Conservation (phyloP, 2,888 invertebrate species). For the Drosophila antonietae region DNA sequence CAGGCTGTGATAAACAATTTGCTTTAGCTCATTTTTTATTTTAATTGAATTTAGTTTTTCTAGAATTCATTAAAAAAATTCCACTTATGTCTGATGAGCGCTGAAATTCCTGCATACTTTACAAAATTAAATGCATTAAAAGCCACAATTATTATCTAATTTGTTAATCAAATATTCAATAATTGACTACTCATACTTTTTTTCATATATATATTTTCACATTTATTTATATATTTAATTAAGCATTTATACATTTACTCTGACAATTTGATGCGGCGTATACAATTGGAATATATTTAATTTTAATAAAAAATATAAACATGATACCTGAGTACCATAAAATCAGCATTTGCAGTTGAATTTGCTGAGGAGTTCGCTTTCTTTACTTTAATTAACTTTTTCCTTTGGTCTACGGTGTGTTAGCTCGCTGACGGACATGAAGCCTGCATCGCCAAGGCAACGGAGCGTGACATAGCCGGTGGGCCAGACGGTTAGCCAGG, state of each 20-base stretch:
- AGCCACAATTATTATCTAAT: not conserved
- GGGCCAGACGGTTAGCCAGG: slow-evolving; percentile 94
- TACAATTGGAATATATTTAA: not conserved
- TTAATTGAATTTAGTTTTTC: not conserved
- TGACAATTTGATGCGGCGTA: not conserved
- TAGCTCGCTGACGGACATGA: slow-evolving; percentile 91
- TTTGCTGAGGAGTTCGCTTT: not conserved
- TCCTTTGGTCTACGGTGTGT: slow-evolving; percentile 85
- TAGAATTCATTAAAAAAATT: too few species aligned
- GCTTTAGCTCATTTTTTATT: not conserved
- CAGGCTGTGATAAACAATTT: not conserved
- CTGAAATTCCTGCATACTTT: not conserved
- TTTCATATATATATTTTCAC: not conserved
- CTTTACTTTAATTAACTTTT: not conserved
- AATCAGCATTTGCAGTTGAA: too few species aligned
- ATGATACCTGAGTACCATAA: not conserved
- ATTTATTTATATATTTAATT: too few species aligned
- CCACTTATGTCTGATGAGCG: too few species aligned
- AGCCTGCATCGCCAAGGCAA: slow-evolving; percentile 94
- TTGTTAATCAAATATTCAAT: not conserved
- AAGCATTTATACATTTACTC: not conserved
- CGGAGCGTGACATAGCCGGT: slow-evolving; percentile 93
- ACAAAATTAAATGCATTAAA: not conserved
- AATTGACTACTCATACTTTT: not conserved
- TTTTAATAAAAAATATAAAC: not conserved